Conservation (phyloP, 2,797 vertebrate genomes). For the Sylvia borin region DNA sequence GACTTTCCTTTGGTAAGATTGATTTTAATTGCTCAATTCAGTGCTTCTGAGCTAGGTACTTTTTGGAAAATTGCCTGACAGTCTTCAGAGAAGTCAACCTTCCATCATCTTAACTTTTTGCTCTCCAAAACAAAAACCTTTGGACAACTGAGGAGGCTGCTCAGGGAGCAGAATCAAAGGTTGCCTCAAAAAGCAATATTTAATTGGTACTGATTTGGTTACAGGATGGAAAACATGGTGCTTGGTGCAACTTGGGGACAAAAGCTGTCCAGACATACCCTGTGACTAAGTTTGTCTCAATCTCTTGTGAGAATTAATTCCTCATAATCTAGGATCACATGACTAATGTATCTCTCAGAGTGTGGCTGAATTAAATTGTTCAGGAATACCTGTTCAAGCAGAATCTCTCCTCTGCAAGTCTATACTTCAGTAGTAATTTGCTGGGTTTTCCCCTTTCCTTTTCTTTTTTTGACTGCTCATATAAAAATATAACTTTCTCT, state of each 20-base stretch:
- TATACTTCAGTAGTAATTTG: slow-evolving; percentile 40
- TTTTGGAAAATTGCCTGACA: background rate
- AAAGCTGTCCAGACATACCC: background rate
- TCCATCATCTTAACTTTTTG: background rate
- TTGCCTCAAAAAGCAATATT: background rate
- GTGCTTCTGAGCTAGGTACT: background rate
- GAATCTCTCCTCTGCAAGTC: background rate
- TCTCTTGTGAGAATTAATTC: slow-evolving; percentile 31
- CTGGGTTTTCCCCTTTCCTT: slow-evolving; percentile 18
- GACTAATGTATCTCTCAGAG: background rate
- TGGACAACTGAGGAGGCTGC: background rate
- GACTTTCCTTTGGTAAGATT: background rate
- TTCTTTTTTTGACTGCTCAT: slow-evolving; percentile 78
- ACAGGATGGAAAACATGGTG: background rate
- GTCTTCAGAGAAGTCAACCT: background rate
- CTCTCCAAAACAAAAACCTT: background rate
- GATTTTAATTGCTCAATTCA: background rate
- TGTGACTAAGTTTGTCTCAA: background rate
- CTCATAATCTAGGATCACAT: background rate
- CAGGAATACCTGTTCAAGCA: slow-evolving; percentile 24
- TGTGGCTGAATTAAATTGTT: background rate
- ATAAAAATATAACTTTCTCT: slow-evolving; percentile 91
- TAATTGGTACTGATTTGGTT: background rate
- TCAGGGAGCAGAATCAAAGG: background rate
- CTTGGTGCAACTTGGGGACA: background rate